phyloP scores from a whole-genome alignment of 2,888 invertebrate genomes.

The Drosophila mulleri region DNA sequence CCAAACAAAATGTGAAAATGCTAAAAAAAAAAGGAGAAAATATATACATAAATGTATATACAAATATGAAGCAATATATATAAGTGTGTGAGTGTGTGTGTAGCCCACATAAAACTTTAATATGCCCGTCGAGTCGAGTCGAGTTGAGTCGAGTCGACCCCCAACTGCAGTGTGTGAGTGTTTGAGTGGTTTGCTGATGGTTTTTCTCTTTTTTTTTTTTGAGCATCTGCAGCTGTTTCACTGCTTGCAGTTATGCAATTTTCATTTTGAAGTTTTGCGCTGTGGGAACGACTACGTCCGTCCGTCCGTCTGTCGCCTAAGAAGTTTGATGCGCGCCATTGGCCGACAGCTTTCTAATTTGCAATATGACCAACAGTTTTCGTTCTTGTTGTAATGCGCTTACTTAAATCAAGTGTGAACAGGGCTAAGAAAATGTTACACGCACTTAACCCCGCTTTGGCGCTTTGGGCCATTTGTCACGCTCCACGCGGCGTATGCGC shows the following conservation, averaged over 20 bases:
- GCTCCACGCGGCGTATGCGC: conserved; percentile 60
- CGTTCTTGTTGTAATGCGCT: conserved; percentile 3
- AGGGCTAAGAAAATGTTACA: conserved; percentile 9
- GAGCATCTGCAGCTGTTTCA: conserved; percentile 5
- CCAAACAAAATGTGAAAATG: conserved; percentile 59
- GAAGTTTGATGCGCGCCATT: conserved; percentile 64
- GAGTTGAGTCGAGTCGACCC: conserved; percentile 20
- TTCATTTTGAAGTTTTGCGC: conserved; percentile 68
- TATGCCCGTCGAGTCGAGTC: conserved; percentile 56
- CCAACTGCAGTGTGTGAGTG: conserved; percentile 43
- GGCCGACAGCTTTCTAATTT: conserved; percentile 67
- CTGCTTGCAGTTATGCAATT: conserved; percentile 69
- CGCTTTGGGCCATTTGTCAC: conserved; percentile 61
- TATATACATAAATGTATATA: conserved; percentile 18
- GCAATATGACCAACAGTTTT: conserved; percentile 37
- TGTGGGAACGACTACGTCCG: conserved; percentile 16
- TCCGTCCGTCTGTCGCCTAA: conserved; percentile 19
- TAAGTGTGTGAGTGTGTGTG: conserved; percentile 18
- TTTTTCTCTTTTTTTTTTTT: background rate
- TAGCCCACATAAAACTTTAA: conserved; percentile 62
- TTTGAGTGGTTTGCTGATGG: conserved; percentile 24
- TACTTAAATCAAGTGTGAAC: conserved; percentile 48
- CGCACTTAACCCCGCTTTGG: conserved; percentile 2
- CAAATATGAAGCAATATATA: conserved; percentile 7
- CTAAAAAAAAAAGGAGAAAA: conserved; percentile 38